Conservation (phyloP, 2,888 invertebrate species). For the Merodon equestris region DNA sequence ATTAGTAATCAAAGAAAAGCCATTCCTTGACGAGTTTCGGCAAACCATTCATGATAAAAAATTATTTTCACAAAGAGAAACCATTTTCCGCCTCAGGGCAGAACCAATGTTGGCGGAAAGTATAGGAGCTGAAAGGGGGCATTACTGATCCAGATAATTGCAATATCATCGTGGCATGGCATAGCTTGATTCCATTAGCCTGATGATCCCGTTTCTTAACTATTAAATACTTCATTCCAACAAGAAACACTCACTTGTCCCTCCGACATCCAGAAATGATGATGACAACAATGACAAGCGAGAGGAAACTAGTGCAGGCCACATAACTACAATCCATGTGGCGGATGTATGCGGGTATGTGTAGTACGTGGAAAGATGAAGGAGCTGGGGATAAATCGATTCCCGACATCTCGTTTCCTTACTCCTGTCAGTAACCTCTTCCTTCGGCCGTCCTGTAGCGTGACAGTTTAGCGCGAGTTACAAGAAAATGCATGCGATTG, state of each 20-base stretch:
- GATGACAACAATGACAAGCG: slow-evolving; percentile 66
- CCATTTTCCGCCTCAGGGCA: slow-evolving; percentile 57
- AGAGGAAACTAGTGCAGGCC: slow-evolving; percentile 59
- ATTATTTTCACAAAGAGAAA: slow-evolving; percentile 57
- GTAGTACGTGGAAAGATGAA: too few species aligned
- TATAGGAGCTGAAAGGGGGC: slow-evolving; percentile 7
- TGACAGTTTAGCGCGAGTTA: slow-evolving; percentile 19
- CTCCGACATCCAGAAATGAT: slow-evolving; percentile 58
- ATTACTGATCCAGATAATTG: slow-evolving; percentile 60
- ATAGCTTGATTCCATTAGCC: slow-evolving; percentile 65
- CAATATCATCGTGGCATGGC: slow-evolving; percentile 63
- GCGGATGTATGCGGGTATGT: slow-evolving; percentile 1
- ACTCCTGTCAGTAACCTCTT: slow-evolving; percentile 3
- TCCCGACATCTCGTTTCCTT: too few species aligned
- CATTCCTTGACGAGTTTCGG: slow-evolving; percentile 51
- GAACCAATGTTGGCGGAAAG: slow-evolving; percentile 10
- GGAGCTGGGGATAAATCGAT: background rate
- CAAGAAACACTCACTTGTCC: slow-evolving; percentile 15
- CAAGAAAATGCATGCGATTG: slow-evolving; percentile 59
- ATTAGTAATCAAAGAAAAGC: slow-evolving; percentile 63
- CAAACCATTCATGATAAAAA: slow-evolving; percentile 58
- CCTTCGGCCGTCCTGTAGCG: slow-evolving; percentile 50
- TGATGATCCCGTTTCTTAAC: slow-evolving; percentile 22
- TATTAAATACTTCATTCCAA: slow-evolving; percentile 1
- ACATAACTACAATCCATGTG: background rate